Evolutionary conservation across 2,113 vertebrate genomes (phyloP).

Genomic region (Engystomops pustulosus): DNA sequence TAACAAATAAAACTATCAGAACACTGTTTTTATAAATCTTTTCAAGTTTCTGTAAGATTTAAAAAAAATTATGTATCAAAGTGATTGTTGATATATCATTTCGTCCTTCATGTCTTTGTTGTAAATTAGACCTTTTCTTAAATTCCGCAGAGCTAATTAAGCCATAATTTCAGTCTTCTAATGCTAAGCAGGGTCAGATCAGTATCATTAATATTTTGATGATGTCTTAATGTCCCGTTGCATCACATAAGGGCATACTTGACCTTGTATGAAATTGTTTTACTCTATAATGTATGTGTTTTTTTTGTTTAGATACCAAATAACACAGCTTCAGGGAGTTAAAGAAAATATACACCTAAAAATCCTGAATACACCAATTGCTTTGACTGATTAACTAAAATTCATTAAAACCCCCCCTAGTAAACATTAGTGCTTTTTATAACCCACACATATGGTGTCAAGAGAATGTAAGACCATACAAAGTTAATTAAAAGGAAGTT

Average conservation of each 20-base stretch:
- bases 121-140: conserved; percentile 52
- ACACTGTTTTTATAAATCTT: too few relatives aligned
- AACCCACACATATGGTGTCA: conserved; percentile 30
- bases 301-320: conserved; percentile 23
- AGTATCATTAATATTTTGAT: conserved; percentile 57
- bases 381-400: background rate
- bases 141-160: conserved; percentile 52
- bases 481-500: conserved; percentile 9
- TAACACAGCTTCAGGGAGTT: conserved; percentile 33
- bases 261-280: conserved; percentile 51
- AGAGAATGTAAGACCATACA: conserved; percentile 6
- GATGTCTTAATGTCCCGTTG: conserved; percentile 55
- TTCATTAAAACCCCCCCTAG: background rate
- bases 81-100: background rate
- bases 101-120: conserved; percentile 44
- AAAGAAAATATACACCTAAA: conserved; percentile 6
- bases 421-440: background rate
- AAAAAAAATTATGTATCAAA: background rate
- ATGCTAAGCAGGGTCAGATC: conserved; percentile 55
- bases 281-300: background rate
- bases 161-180: conserved; percentile 48
- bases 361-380: background rate
- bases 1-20: too few relatives aligned
- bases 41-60: background rate
- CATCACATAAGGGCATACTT: conserved; percentile 49